Percentiles rank a stretch among this genome's conserved stretches.
These are phyloP conservation scores for Venturia canescens DNA, from an alignment of 1,140 invertebrate genomes.

Conservation along the genomic window DNA sequence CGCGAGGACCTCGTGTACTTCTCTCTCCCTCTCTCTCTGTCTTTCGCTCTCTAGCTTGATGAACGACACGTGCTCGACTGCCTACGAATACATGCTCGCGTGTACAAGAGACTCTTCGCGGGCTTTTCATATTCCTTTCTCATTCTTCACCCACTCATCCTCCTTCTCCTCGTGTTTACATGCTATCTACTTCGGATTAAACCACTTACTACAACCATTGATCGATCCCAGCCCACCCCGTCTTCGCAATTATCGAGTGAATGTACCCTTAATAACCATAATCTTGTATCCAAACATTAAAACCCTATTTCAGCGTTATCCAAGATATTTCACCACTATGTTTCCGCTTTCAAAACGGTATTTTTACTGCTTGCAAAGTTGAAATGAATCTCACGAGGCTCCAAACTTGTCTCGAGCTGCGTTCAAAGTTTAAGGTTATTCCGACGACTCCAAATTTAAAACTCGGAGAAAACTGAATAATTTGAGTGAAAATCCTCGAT, in stretches of 20 bases:
- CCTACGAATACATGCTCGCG: conserved; percentile 6
- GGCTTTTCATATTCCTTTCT: conserved; percentile 38
- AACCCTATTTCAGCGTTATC: no score
- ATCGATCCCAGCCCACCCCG: conserved; percentile 1
- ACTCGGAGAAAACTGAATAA: no score
- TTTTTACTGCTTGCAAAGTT: no score
- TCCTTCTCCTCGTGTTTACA: conserved; percentile 46
- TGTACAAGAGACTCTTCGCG: conserved; percentile 16
- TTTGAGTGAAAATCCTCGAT: no score
- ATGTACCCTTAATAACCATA: not conserved
- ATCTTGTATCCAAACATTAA: not conserved
- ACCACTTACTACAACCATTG: conserved; percentile 28
- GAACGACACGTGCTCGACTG: conserved; percentile 34
- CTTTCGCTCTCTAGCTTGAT: conserved; percentile 1
- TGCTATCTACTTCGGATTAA: conserved; percentile 17
- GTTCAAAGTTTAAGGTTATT: no score
- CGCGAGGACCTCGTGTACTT: conserved; percentile 33
- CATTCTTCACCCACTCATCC: conserved; percentile 35
- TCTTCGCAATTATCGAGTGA: not conserved
- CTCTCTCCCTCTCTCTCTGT: conserved; percentile 4
- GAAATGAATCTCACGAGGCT: no score
- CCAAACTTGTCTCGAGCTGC: no score
- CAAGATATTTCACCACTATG: no score
- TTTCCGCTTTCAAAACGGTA: no score
- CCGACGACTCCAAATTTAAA: no score